phyloP scores from a whole-genome alignment of 2,113 vertebrate species.

The Chauna torquata region DNA sequence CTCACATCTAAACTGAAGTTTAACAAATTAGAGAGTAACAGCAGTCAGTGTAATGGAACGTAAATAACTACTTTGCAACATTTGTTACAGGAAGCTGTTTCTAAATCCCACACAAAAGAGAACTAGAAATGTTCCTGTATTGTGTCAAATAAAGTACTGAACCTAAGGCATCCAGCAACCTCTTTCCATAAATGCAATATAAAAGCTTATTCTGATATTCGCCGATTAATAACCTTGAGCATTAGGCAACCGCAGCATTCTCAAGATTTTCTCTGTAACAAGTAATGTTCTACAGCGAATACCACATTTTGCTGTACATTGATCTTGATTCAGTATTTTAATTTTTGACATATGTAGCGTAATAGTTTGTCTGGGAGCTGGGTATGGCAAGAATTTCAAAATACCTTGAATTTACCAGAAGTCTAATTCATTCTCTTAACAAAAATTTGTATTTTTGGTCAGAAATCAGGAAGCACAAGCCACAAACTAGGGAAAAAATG shows the following conservation, averaged over 20 bases:
- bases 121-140: background rate
- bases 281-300: background rate
- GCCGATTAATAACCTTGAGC: background rate
- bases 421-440: background rate
- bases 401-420: background rate
- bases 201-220: background rate
- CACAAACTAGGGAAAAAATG: background rate
- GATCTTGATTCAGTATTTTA: background rate
- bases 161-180: background rate
- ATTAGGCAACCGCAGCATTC: background rate
- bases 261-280: background rate
- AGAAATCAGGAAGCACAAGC: background rate
- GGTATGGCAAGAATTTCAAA: background rate
- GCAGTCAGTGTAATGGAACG: background rate
- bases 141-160: background rate
- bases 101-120: background rate
- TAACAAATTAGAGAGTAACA: background rate
- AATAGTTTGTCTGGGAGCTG: background rate
- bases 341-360: background rate
- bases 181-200: background rate
- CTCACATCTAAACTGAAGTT: background rate
- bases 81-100: background rate
- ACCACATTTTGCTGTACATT: background rate
- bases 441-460: background rate
- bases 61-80: background rate